Percentiles rank a stretch among this genome's conserved stretches.
Evolutionary conservation across 2,113 vertebrate species (phyloP).

Genomic region (Myodes glareolus): DNA sequence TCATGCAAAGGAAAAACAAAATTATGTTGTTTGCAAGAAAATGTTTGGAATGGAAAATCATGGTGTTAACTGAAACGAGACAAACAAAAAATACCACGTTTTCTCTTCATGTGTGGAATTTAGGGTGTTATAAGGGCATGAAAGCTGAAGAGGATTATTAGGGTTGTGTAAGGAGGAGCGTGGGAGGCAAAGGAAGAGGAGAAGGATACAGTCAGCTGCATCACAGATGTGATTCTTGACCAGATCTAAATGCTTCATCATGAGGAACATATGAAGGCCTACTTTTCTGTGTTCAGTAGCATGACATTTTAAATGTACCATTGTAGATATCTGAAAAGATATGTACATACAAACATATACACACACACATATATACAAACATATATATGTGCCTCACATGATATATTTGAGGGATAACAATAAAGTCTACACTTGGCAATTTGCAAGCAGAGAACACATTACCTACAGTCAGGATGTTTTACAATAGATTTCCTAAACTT

Average conservation of each 20-base stretch:
- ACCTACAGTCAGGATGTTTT: not conserved
- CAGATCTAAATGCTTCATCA: slow-evolving; percentile 21
- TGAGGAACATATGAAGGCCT: not conserved
- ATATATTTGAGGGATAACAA: not conserved
- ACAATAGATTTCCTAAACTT: not conserved
- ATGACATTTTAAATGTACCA: not conserved
- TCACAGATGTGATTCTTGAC: not conserved
- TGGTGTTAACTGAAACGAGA: not conserved
- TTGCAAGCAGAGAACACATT: not conserved
- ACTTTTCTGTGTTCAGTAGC: not conserved
- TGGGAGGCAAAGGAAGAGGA: not conserved
- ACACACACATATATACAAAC: not conserved
- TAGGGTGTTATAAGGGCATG: not conserved
- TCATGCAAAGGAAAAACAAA: not conserved
- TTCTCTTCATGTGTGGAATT: not conserved
- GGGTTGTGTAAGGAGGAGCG: not conserved
- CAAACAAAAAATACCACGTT: not conserved
- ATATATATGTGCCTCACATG: not conserved
- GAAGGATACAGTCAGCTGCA: not conserved
- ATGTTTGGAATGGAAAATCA: not conserved
- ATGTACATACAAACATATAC: not conserved
- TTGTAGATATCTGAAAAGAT: not conserved
- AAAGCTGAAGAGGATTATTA: not conserved
- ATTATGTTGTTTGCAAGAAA: not conserved
- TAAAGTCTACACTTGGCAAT: not conserved